Conservation (phyloP, 1,140 invertebrate genomes). For the Kradibia gibbosae region DNA sequence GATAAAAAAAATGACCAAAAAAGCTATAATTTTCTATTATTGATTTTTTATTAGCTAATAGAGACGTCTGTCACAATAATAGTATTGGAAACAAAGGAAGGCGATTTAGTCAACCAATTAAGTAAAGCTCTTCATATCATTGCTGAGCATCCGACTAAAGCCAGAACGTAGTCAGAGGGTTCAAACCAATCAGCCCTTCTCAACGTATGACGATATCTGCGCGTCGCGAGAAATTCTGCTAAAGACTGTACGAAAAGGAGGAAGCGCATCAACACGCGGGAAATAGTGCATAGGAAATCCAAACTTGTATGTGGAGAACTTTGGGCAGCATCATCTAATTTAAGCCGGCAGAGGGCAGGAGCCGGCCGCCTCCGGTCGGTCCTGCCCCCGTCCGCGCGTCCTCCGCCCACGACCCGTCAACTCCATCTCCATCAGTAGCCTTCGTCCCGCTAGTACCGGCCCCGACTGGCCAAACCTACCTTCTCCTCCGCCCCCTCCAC, state of each 20-base stretch:
- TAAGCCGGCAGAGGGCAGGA: slow-evolving; percentile 62
- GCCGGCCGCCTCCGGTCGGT: slow-evolving; percentile 29
- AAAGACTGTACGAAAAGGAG: slow-evolving; percentile 30
- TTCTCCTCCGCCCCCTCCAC: neutral
- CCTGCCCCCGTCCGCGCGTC: neutral
- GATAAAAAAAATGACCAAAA: too few species aligned
- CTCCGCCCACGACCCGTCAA: neutral
- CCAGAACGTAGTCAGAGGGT: too few species aligned
- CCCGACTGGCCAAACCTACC: neutral
- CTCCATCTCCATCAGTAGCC: neutral
- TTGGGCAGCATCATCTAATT: slow-evolving; percentile 66
- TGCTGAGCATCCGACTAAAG: neutral
- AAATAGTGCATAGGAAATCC: slow-evolving; percentile 67
- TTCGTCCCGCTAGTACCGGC: neutral
- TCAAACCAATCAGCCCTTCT: neutral
- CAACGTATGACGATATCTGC: neutral
- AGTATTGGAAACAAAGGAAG: neutral
- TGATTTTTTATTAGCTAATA: too few species aligned
- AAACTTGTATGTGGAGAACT: slow-evolving; percentile 62
- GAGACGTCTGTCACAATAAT: too few species aligned
- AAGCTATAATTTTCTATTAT: too few species aligned
- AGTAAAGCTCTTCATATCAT: neutral
- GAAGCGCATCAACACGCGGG: slow-evolving; percentile 44
- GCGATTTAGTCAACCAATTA: neutral
- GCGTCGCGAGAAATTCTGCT: slow-evolving; percentile 7